A percentile compares a stretch with the other conserved stretches of the same genome.
phyloP scores from a whole-genome alignment of 2,888 invertebrate species.

The Bimastos eiseni region DNA sequence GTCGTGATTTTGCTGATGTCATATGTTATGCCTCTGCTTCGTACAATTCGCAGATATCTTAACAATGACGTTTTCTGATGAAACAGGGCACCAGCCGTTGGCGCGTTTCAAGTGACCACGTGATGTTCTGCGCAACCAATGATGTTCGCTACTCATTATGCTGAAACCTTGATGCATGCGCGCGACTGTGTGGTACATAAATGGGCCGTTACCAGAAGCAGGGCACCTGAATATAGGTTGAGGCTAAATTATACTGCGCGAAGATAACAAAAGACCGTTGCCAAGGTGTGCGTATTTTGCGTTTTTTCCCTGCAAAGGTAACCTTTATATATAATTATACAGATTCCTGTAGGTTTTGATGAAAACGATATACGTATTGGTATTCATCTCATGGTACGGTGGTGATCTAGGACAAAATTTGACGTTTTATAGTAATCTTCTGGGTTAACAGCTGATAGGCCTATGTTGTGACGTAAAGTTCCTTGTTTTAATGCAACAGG shows the following conservation, averaged over 20 bases:
- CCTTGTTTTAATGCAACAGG: background rate
- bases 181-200: background rate
- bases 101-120: constrained; percentile 5
- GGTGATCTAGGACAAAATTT: background rate
- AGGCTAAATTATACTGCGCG: constrained; percentile 8
- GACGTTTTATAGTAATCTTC: background rate
- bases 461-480: background rate
- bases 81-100: background rate
- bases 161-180: background rate
- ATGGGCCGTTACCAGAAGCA: background rate
- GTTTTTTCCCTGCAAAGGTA: constrained; percentile 18
- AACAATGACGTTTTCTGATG: background rate
- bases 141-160: background rate
- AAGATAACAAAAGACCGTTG: constrained; percentile 20
- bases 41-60: background rate
- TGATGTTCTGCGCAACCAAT: background rate
- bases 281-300: constrained; percentile 20
- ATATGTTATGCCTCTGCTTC: background rate
- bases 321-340: background rate
- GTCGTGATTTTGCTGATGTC: background rate
- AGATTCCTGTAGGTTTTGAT: background rate
- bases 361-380: background rate
- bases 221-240: background rate
- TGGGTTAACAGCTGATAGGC: constrained; percentile 20
- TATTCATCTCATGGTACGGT: background rate